A percentile compares a stretch with the other conserved stretches of the same genome.
These are phyloP conservation scores for Gnathonemus longibarbis DNA, from an alignment of 2,113 vertebrate species.

Conservation along the genomic window DNA sequence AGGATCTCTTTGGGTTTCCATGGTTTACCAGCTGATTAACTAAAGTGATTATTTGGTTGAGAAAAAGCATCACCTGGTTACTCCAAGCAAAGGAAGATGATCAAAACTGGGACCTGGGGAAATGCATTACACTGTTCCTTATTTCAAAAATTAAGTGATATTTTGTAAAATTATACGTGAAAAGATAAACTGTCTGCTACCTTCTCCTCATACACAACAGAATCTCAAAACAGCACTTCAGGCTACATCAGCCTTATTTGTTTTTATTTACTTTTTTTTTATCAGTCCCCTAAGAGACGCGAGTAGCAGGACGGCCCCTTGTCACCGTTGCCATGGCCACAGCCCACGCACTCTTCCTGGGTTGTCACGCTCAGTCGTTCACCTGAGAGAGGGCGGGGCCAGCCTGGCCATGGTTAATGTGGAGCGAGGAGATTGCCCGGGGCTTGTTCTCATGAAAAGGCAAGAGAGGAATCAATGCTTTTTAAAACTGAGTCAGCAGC, in stretches of 20 bases:
- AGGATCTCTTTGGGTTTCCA: not conserved
- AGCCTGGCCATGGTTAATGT: slow-evolving; percentile 26
- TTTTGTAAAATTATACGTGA: not conserved
- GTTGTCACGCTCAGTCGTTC: slow-evolving; percentile 31
- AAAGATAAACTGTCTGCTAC: not conserved
- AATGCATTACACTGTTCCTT: not conserved
- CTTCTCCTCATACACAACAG: not conserved
- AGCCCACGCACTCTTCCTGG: slow-evolving; percentile 5
- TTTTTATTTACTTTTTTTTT: not conserved
- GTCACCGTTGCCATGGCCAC: slow-evolving; percentile 39
- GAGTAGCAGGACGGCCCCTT: not conserved
- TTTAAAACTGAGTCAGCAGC: not conserved
- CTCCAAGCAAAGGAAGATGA: not conserved
- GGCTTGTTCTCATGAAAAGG: not conserved
- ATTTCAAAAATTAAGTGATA: not conserved
- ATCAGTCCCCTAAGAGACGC: not conserved
- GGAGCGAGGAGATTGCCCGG: not conserved
- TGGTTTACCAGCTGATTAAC: not conserved
- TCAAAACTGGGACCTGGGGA: not conserved
- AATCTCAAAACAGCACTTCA: not conserved
- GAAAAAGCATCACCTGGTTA: not conserved
- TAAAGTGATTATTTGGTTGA: not conserved
- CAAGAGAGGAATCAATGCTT: not conserved
- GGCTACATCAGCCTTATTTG: not conserved
- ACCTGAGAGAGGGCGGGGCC: slow-evolving; percentile 27